phyloP scores from a whole-genome alignment of 37 sponge, comb jelly and placozoan species.

The Cliona cf. orientalis region DNA sequence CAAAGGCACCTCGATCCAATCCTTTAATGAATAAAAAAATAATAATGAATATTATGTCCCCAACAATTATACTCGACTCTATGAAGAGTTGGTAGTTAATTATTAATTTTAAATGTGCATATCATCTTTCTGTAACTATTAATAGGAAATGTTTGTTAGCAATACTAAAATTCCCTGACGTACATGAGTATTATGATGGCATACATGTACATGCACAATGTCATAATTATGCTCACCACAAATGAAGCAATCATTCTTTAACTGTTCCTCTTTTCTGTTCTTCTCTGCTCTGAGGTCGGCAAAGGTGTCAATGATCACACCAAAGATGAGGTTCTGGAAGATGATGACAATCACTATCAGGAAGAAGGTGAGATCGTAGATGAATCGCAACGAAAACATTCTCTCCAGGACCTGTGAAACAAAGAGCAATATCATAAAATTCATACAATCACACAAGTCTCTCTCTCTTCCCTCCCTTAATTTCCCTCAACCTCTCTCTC shows the following conservation, averaged over 20 bases:
- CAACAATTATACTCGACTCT: background rate
- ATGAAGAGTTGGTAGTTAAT: too few relatives aligned
- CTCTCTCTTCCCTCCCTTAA: too few relatives aligned
- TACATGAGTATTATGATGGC: too few relatives aligned
- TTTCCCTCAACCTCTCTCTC: too few relatives aligned
- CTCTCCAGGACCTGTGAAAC: constrained; percentile 69
- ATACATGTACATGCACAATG: too few relatives aligned
- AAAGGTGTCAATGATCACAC: constrained; percentile 99
- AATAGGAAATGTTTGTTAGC: too few relatives aligned
- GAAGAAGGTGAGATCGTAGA: constrained; percentile 93
- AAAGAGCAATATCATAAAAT: background rate
- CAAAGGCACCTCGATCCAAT: constrained; percentile 83
- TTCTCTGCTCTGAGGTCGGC: constrained; percentile 95
- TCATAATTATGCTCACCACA: constrained; percentile 84
- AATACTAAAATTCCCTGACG: too few relatives aligned
- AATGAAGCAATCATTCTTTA: constrained; percentile 96
- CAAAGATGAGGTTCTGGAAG: constrained; percentile 97
- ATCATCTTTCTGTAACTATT: too few relatives aligned
- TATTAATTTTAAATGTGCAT: too few relatives aligned
- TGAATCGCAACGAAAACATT: constrained; percentile 68
- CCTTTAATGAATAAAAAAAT: constrained; percentile 49
- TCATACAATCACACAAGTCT: too few relatives aligned
- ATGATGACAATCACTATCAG: constrained; percentile 96
- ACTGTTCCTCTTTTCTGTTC: constrained; percentile 81
- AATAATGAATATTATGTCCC: background rate